These are phyloP conservation scores for Eleutherodactylus coqui DNA, from an alignment of 2,797 vertebrate genomes.

Conservation along the genomic window DNA sequence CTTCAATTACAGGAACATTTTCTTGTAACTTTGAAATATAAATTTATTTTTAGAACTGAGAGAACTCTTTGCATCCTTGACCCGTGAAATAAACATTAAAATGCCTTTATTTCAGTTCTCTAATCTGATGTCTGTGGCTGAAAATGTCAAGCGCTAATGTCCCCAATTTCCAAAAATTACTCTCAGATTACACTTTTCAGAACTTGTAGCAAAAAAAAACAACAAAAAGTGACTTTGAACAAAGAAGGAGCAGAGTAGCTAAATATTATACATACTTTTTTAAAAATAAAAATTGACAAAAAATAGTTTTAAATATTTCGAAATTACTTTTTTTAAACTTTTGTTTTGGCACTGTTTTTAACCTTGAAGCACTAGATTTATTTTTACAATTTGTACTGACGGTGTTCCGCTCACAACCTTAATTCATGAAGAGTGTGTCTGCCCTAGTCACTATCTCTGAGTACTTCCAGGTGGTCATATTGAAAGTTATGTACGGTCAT, in stretches of 20 bases:
- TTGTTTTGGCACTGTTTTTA: neutral
- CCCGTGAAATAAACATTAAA: constrained; percentile 4
- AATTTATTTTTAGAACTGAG: neutral
- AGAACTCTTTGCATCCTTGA: constrained; percentile 17
- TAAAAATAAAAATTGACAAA: neutral
- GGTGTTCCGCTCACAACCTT: neutral
- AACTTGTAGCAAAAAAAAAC: neutral
- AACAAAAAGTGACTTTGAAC: neutral
- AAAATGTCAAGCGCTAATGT: neutral
- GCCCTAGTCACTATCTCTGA: constrained; percentile 70
- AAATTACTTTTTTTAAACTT: neutral
- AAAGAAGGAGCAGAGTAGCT: too few species aligned
- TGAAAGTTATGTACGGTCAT: constrained; percentile 73
- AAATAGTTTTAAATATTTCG: neutral
- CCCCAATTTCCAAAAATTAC: neutral
- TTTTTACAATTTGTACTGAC: neutral
- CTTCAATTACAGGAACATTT: neutral
- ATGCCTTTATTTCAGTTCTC: neutral
- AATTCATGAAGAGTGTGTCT: neutral
- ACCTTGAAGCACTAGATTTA: neutral
- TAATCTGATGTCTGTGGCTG: neutral
- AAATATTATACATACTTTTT: neutral
- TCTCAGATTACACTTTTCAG: neutral
- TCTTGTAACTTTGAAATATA: neutral
- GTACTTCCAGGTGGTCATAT: constrained; percentile 83